phyloP scores from a whole-genome alignment of 2,797 vertebrate genomes.

The Danio jaintianensis region DNA sequence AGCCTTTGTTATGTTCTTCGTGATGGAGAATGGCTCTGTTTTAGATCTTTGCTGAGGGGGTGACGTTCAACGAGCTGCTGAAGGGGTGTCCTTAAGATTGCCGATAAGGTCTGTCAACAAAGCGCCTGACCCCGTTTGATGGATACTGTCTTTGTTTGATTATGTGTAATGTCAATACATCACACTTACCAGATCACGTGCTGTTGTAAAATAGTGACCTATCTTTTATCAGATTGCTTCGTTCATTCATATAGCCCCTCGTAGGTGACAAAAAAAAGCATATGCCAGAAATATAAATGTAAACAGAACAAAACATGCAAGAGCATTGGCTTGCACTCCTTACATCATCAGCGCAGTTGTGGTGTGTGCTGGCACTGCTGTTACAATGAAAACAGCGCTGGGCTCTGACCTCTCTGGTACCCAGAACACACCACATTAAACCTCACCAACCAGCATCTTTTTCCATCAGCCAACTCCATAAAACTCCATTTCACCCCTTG shows the following conservation, averaged over 20 bases:
- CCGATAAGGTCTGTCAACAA: slow-evolving; percentile 49
- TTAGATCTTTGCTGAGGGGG: slow-evolving; percentile 35
- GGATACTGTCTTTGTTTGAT: slow-evolving; percentile 38
- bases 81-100: slow-evolving; percentile 34
- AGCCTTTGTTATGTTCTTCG: slow-evolving; percentile 48
- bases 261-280: slow-evolving; percentile 7
- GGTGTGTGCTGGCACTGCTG: slow-evolving; percentile 33
- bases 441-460: slow-evolving; percentile 69
- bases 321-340: slow-evolving; percentile 21
- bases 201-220: slow-evolving; percentile 26
- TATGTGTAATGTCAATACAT: slow-evolving; percentile 28
- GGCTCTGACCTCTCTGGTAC: slow-evolving; percentile 51
- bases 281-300: slow-evolving; percentile 9
- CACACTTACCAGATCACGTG: slow-evolving; percentile 23
- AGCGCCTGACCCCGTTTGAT: slow-evolving; percentile 15
- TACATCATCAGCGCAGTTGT: slow-evolving; percentile 42
- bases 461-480: slow-evolving; percentile 72
- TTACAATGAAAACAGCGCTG: slow-evolving; percentile 31
- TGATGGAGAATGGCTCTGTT: slow-evolving; percentile 22
- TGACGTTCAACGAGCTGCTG: slow-evolving; percentile 23
- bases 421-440: slow-evolving; percentile 61
- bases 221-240: not conserved
- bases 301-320: slow-evolving; percentile 24
- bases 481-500: slow-evolving; percentile 75
- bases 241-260: not conserved